Conservation (phyloP, 35 echinoderm and acorn worm genomes). For the Heliocidaris tuberculata region DNA sequence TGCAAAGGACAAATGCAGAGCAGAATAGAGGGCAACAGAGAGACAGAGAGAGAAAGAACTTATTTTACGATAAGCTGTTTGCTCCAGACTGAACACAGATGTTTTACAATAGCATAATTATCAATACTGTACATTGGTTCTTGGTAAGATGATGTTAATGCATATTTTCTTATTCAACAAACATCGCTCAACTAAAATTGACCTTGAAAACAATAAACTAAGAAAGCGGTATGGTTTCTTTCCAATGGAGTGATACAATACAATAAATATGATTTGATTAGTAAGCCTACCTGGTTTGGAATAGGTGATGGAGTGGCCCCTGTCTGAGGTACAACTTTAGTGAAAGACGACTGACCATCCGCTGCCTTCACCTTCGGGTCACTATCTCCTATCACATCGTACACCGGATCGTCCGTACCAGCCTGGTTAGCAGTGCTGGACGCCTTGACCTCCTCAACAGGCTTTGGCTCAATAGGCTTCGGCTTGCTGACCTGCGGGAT, state of each 20-base stretch:
- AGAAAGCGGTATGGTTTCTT: background rate
- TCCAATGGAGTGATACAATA: background rate
- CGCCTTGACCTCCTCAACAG: background rate
- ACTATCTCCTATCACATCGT: background rate
- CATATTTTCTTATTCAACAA: too few species aligned
- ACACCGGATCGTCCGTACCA: background rate
- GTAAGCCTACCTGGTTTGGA: constrained; percentile 37
- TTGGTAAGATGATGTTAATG: too few species aligned
- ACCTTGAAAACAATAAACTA: too few species aligned
- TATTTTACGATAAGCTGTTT: too few species aligned
- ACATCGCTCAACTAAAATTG: too few species aligned
- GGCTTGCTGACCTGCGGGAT: constrained; percentile 37
- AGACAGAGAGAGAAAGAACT: too few species aligned
- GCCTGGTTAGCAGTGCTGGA: background rate
- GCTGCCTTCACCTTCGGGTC: background rate
- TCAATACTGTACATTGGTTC: too few species aligned
- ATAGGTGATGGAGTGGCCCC: constrained; percentile 8
- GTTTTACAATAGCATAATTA: too few species aligned
- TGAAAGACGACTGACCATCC: constrained; percentile 25
- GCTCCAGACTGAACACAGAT: too few species aligned
- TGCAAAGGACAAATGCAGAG: too few species aligned
- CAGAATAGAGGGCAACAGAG: too few species aligned
- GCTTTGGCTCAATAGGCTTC: constrained; percentile 15
- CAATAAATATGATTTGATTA: background rate
- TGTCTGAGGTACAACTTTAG: constrained; percentile 35